A percentile compares a stretch with the other conserved stretches of the same genome.
Evolutionary conservation across 2,888 invertebrate genomes (phyloP).

Genomic region (Nemotelus nigrinus): DNA sequence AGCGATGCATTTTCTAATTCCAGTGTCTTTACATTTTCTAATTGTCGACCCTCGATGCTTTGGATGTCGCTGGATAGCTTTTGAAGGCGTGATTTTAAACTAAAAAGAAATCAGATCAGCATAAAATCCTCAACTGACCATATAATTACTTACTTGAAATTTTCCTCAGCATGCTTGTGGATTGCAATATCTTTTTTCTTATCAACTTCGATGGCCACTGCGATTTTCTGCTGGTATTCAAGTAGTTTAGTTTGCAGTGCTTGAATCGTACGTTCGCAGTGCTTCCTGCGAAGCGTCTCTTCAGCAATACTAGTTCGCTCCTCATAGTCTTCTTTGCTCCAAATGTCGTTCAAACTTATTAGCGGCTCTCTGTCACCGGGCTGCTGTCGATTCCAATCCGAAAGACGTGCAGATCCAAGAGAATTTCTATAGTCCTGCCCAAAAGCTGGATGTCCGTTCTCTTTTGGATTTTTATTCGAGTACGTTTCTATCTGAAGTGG

Average conservation of each 20-base stretch:
- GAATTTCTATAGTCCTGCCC: background rate
- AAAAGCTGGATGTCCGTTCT: background rate
- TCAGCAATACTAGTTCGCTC: conserved; percentile 72
- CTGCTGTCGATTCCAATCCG: conserved; percentile 23
- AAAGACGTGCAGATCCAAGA: conserved; percentile 7
- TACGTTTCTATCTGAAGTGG: conserved; percentile 61
- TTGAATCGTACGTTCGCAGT: conserved; percentile 78
- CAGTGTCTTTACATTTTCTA: conserved; percentile 55
- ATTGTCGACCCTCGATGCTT: conserved; percentile 54
- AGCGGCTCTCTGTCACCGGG: conserved; percentile 15
- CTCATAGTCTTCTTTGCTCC: conserved; percentile 55
- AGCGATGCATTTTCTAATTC: conserved; percentile 62
- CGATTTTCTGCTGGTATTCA: conserved; percentile 81
- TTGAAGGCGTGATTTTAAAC: conserved; percentile 51
- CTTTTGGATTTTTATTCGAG: conserved; percentile 53
- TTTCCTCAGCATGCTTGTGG: conserved; percentile 72
- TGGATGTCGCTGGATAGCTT: conserved; percentile 58
- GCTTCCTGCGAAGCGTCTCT: conserved; percentile 80
- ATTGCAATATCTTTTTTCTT: conserved; percentile 78
- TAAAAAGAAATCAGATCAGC: background rate
- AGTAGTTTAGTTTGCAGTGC: conserved; percentile 77
- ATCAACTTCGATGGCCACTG: conserved; percentile 82
- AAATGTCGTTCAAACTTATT: conserved; percentile 63
- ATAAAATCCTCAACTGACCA: background rate
- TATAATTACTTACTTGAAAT: conserved; percentile 65